Conservation (phyloP, 2,113 vertebrate species). For the Oreochromis aureus region DNA sequence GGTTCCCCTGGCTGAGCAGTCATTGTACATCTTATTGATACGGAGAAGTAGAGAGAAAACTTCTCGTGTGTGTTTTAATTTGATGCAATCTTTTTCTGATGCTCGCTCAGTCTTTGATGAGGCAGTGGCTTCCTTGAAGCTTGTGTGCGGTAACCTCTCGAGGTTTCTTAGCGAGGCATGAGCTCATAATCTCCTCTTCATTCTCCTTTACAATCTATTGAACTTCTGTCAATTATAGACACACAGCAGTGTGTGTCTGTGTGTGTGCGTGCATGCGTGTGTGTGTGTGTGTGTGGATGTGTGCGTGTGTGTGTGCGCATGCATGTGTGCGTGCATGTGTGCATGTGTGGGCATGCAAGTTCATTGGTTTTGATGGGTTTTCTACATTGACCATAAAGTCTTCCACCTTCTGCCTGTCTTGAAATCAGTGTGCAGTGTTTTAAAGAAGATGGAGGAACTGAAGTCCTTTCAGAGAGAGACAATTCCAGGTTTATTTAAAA, state of each 20-base stretch:
- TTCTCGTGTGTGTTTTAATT: neutral
- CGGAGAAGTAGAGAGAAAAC: neutral
- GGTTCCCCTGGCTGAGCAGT: neutral
- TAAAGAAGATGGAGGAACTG: neutral
- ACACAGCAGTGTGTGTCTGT: neutral
- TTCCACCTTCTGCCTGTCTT: neutral
- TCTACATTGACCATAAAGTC: neutral
- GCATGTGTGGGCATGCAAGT: too few species aligned
- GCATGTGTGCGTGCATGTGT: too few species aligned
- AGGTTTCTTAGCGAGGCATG: neutral
- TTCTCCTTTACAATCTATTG: neutral
- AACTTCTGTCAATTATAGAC: neutral
- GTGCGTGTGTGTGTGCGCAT: neutral
- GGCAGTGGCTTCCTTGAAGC: neutral
- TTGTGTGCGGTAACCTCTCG: neutral
- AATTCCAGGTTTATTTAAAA: neutral
- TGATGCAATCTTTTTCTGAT: neutral
- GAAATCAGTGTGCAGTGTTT: neutral
- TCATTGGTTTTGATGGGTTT: neutral
- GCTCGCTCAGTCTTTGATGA: neutral
- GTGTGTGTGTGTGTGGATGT: neutral
- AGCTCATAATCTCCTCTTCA: neutral
- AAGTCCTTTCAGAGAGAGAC: neutral
- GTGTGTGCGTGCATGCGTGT: too few species aligned
- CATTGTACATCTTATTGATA: neutral